A percentile compares a stretch with the other conserved stretches of the same genome.
These are phyloP conservation scores for Aphrophora alni DNA, from an alignment of 2,888 invertebrate genomes.

Conservation along the genomic window DNA sequence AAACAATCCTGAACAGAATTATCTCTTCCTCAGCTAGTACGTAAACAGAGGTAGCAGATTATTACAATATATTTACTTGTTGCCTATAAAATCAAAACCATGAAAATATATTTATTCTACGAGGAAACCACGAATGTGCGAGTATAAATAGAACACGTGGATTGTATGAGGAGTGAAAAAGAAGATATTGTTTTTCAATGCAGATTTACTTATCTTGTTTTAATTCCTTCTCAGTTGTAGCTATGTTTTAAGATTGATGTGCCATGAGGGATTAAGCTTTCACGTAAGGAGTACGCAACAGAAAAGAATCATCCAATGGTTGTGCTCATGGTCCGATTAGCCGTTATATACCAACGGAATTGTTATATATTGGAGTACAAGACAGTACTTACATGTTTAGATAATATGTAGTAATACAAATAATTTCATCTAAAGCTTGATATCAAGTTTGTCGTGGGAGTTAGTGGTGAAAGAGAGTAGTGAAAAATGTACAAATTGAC, in stretches of 20 bases:
- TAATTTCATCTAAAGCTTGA: conserved; percentile 70
- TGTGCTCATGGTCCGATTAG: conserved; percentile 65
- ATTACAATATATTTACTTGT: conserved; percentile 94
- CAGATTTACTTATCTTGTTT: conserved; percentile 57
- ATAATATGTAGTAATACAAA: conserved; percentile 67
- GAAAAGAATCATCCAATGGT: conserved; percentile 61
- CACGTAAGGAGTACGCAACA: conserved; percentile 63
- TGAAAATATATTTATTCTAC: conserved; percentile 95
- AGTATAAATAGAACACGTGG: conserved; percentile 72
- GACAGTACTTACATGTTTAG: conserved; percentile 67
- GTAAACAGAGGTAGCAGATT: conserved; percentile 67
- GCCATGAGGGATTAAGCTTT: conserved; percentile 62
- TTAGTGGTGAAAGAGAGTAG: conserved; percentile 63
- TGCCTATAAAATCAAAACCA: conserved; percentile 98
- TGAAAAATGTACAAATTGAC: conserved; percentile 46
- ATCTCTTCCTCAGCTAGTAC: conserved; percentile 18
- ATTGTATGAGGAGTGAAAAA: conserved; percentile 96
- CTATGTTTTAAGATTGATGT: conserved; percentile 69
- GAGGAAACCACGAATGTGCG: conserved; percentile 94
- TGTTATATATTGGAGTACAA: conserved; percentile 44
- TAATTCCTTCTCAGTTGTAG: conserved; percentile 66
- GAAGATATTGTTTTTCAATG: conserved; percentile 53
- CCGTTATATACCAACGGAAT: conserved; percentile 64
- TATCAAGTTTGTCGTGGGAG: no score
- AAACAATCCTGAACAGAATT: conserved; percentile 7